Conservation (phyloP, 37 sponge, comb jelly and placozoan species). For the Beroe ovata region DNA sequence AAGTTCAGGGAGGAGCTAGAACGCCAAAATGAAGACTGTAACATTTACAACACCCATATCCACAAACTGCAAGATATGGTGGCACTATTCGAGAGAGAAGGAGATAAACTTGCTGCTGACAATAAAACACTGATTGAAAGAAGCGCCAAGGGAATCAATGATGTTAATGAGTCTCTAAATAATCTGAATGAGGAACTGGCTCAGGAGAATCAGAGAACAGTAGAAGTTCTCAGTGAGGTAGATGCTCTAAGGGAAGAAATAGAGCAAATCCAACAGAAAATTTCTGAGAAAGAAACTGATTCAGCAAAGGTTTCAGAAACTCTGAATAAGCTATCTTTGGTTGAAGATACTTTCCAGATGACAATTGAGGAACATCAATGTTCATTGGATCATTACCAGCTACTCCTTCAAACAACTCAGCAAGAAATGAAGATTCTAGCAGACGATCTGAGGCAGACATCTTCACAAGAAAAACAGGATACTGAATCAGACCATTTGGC, state of each 20-base stretch:
- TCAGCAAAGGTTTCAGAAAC: neutral
- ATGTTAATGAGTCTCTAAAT: constrained; percentile 33
- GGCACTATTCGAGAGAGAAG: constrained; percentile 6
- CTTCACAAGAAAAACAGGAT: neutral
- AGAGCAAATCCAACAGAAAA: constrained; percentile 12
- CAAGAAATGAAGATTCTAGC: constrained; percentile 59
- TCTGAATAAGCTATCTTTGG: neutral
- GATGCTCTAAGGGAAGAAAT: constrained; percentile 26
- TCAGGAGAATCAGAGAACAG: constrained; percentile 4
- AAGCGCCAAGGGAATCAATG: constrained; percentile 52
- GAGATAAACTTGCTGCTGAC: neutral
- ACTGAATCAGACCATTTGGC: neutral
- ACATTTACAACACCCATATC: constrained; percentile 51
- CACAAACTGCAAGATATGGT: constrained; percentile 50
- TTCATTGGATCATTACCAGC: constrained; percentile 53
- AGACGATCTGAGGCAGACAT: neutral
- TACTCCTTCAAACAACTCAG: constrained; percentile 57
- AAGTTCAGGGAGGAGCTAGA: constrained; percentile 57
- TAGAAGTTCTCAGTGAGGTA: constrained; percentile 20
- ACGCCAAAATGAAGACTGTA: neutral
- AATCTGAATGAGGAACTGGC: constrained; percentile 42
- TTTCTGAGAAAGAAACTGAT: neutral
- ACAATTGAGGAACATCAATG: constrained; percentile 57
- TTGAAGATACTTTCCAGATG: constrained; percentile 53
- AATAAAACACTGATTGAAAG: neutral